Evolutionary conservation across 2,797 vertebrate species (phyloP).

Genomic region (Muscicapa comitata): DNA sequence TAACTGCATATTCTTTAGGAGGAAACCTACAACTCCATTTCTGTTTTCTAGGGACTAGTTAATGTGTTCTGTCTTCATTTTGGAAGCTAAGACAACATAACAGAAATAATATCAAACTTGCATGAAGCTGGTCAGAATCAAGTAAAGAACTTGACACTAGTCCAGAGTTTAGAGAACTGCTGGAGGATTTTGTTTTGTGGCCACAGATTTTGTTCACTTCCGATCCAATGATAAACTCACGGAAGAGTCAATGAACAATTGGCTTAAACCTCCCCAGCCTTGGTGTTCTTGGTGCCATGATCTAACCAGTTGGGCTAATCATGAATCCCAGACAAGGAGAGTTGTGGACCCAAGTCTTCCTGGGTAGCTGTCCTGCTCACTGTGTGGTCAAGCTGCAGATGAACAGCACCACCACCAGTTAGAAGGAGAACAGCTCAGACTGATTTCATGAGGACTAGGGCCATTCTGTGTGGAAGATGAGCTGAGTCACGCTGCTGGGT

Average conservation of each 20-base stretch:
- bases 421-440: background rate
- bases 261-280: background rate
- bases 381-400: background rate
- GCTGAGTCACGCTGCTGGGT: background rate
- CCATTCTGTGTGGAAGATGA: background rate
- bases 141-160: background rate
- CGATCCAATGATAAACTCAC: background rate
- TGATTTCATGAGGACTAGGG: background rate
- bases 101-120: background rate
- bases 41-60: background rate
- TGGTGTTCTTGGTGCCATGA: background rate
- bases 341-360: background rate
- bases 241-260: background rate
- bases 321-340: background rate
- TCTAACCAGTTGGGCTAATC: background rate
- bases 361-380: background rate
- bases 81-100: background rate
- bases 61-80: background rate
- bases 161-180: background rate
- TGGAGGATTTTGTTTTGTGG: background rate
- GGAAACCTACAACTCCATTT: background rate
- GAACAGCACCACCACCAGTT: slow-evolving; percentile 16
- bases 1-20: background rate
- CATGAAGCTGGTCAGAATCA: background rate
- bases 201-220: background rate